Percentiles rank a stretch among this genome's conserved stretches.
phyloP scores from a whole-genome alignment of 2,113 vertebrate genomes.

The Ariopsis seemanni region DNA sequence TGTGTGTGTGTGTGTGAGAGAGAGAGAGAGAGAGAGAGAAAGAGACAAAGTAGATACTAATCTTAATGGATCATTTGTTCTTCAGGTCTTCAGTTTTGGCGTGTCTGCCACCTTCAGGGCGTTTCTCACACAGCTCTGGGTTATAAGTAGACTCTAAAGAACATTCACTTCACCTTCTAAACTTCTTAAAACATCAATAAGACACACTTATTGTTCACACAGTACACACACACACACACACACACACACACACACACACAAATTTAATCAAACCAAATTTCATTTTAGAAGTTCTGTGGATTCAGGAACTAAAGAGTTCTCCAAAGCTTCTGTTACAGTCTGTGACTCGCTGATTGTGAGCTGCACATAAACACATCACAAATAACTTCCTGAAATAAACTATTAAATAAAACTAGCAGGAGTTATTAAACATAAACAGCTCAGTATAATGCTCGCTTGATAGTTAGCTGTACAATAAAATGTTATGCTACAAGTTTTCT shows the following conservation, averaged over 20 bases:
- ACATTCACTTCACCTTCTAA: neutral
- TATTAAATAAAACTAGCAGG: neutral
- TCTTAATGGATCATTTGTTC: slow-evolving; percentile 27
- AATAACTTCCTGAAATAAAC: neutral
- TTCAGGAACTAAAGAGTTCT: neutral
- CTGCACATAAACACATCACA: neutral
- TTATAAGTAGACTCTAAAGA: neutral
- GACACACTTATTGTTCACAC: neutral
- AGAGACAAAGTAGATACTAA: slow-evolving; percentile 9
- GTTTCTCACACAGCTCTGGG: slow-evolving; percentile 2
- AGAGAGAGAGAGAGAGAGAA: no score
- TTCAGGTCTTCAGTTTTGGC: slow-evolving; percentile 5
- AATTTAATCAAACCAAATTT: neutral
- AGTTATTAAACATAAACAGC: neutral
- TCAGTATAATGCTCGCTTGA: neutral
- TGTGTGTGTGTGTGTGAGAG: neutral
- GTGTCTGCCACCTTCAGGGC: slow-evolving; percentile 27
- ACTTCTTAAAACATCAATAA: neutral
- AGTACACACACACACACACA: neutral
- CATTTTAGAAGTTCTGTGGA: neutral
- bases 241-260: neutral
- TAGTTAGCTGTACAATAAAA: neutral
- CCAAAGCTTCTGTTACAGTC: neutral
- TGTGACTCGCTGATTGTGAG: neutral
- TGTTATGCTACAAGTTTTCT: neutral